Conservation (phyloP, 2,113 vertebrate species). For the Cercopithecus mona region DNA sequence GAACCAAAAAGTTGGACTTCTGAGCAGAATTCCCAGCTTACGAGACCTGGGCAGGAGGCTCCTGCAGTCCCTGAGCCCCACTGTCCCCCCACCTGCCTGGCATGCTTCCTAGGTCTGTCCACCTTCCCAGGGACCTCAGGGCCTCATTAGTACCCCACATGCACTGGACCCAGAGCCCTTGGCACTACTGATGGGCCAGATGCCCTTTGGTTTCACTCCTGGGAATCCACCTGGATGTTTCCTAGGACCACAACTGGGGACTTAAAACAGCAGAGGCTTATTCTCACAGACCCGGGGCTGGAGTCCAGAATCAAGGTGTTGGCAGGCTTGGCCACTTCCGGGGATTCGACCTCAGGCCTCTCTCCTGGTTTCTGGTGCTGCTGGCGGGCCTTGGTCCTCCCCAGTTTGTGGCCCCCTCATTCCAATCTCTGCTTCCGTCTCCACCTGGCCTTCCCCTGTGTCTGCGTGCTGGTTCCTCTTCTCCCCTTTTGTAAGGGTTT, state of each 20-base stretch:
- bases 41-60: neutral
- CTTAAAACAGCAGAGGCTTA: neutral
- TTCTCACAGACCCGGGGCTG: neutral
- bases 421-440: neutral
- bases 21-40: neutral
- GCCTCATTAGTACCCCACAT: accelerated
- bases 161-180: neutral
- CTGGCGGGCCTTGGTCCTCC: neutral
- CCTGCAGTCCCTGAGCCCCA: no score
- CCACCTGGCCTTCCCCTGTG: accelerated
- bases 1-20: neutral
- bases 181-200: neutral
- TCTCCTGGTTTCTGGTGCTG: neutral
- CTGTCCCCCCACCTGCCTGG: accelerated
- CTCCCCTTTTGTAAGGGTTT: neutral
- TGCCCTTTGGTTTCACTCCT: neutral
- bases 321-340: neutral
- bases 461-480: neutral
- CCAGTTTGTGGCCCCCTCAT: accelerated
- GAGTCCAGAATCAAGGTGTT: no score
- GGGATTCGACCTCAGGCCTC: neutral
- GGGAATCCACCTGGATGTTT: neutral
- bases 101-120: neutral
- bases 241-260: neutral
- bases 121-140: neutral